Conservation (phyloP, 2,797 vertebrate genomes). For the Scolopax rusticola region DNA sequence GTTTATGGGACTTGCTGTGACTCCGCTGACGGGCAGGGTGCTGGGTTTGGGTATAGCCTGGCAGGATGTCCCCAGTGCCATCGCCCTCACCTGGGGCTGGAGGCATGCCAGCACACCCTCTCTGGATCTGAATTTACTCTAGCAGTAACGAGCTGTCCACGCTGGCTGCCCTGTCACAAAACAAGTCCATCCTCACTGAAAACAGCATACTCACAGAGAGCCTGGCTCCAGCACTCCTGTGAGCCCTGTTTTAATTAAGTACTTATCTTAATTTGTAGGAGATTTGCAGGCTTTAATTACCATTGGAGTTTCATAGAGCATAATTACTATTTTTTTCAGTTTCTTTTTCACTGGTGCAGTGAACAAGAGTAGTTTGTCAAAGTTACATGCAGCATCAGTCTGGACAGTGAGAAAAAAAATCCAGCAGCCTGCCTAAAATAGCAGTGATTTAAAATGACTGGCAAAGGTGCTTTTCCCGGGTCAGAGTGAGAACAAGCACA, state of each 20-base stretch:
- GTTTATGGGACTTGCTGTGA: neutral
- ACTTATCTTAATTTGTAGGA: neutral
- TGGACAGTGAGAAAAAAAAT: neutral
- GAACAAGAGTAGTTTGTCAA: neutral
- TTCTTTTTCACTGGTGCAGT: neutral
- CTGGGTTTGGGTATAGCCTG: neutral
- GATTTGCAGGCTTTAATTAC: neutral
- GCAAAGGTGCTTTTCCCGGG: neutral
- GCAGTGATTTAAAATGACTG: neutral
- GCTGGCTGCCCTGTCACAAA: neutral
- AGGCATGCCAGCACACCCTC: neutral
- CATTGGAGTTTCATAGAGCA: neutral
- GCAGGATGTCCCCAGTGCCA: neutral
- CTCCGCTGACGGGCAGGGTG: fast-evolving
- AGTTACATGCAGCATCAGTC: neutral
- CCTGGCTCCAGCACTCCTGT: neutral
- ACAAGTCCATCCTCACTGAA: neutral
- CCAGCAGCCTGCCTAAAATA: neutral
- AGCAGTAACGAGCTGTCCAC: neutral
- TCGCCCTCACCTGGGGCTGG: neutral
- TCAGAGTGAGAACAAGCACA: neutral
- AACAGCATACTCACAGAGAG: neutral
- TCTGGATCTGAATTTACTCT: neutral
- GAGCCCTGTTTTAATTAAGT: neutral
- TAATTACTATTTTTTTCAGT: neutral